Percentiles rank a stretch among this genome's conserved stretches.
These are phyloP conservation scores for Cataglyphis albicans DNA, from an alignment of 2,888 invertebrate species.

Conservation along the genomic window DNA sequence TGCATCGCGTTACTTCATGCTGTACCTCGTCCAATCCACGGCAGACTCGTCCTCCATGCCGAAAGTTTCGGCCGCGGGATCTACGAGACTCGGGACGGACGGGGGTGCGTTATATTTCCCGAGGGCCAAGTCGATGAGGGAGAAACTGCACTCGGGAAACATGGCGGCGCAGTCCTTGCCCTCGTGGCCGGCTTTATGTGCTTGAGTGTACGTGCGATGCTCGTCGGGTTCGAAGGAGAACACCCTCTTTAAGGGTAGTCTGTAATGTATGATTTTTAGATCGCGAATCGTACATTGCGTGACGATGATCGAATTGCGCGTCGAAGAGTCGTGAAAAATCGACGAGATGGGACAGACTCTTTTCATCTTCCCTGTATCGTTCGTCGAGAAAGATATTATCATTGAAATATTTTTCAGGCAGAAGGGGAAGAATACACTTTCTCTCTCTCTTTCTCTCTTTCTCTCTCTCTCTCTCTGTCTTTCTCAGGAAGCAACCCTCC, in stretches of 20 bases:
- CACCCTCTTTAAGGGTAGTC: constrained; percentile 90
- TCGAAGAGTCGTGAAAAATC: constrained; percentile 6
- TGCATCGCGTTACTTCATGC: constrained; percentile 76
- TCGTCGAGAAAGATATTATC: background rate
- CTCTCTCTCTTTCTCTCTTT: background rate
- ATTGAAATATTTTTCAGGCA: background rate
- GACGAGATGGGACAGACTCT: background rate
- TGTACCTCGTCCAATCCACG: constrained; percentile 74
- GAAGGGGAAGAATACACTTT: background rate
- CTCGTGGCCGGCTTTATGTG: constrained; percentile 87
- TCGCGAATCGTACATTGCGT: background rate
- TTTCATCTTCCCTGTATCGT: background rate
- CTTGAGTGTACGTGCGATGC: constrained; percentile 89
- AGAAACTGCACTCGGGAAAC: constrained; percentile 90
- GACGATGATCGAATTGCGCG: constrained; percentile 11
- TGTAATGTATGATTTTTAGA: constrained; percentile 82
- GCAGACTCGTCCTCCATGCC: constrained; percentile 57
- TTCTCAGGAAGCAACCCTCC: background rate
- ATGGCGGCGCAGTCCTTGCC: constrained; percentile 87
- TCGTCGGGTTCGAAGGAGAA: constrained; percentile 89
- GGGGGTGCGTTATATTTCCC: constrained; percentile 85
- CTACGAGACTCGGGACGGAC: constrained; percentile 18
- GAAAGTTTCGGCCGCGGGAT: constrained; percentile 58
- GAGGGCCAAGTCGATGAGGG: constrained; percentile 90
- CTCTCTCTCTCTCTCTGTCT: background rate